A percentile compares a stretch with the other conserved stretches of the same genome.
Conservation (phyloP, 2,113 vertebrate genomes). For the Sciurus niger region DNA sequence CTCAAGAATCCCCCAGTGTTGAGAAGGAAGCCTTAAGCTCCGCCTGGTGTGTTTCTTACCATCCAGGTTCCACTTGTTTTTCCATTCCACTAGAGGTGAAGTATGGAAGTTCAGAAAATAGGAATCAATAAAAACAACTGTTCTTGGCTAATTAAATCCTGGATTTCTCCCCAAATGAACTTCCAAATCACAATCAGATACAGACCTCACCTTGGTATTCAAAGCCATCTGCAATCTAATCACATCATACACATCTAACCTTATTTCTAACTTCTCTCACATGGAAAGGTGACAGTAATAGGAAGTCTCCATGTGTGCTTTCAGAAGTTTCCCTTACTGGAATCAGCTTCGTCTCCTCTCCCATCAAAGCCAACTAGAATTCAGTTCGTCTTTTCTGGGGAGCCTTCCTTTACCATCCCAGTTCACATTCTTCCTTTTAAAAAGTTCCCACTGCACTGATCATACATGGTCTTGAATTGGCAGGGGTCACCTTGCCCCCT, state of each 20-base stretch:
- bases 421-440: neutral
- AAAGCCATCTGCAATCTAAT: neutral
- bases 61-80: neutral
- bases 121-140: neutral
- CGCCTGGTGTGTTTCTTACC: neutral
- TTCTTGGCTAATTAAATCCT: slow-evolving; percentile 48
- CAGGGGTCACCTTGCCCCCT: neutral
- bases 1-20: neutral
- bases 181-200: neutral
- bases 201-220: neutral
- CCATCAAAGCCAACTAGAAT: neutral
- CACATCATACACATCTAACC: fast-evolving
- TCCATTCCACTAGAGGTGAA: neutral
- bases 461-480: neutral
- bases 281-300: neutral
- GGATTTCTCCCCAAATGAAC: neutral
- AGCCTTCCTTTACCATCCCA: neutral
- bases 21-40: neutral
- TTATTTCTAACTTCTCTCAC: neutral
- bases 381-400: neutral
- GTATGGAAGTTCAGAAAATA: neutral
- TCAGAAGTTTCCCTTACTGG: too few species aligned
- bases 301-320: neutral
- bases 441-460: neutral
- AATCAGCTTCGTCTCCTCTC: neutral